phyloP scores from a whole-genome alignment of 2,113 vertebrate genomes.

The Glaucomys volans region DNA sequence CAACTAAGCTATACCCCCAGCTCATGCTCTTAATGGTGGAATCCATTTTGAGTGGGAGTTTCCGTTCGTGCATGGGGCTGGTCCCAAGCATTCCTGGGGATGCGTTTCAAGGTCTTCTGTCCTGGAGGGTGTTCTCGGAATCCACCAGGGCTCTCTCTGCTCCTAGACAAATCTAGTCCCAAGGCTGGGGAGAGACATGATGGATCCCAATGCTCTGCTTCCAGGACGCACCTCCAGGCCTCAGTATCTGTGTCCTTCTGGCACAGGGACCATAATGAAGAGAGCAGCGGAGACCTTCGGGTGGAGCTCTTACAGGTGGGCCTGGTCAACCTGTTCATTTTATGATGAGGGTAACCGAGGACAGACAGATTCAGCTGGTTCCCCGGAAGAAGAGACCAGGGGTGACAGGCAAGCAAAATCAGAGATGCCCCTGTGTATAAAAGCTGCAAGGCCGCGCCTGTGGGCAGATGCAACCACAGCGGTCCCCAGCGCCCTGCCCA shows the following conservation, averaged over 20 bases:
- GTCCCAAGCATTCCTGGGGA: no score
- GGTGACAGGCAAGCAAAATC: background rate
- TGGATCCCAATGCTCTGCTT: background rate
- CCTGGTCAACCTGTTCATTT: no score
- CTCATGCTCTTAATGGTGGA: background rate
- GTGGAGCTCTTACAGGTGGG: background rate
- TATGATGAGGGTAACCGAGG: background rate
- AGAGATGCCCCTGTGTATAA: no score
- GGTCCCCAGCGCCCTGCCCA: no score
- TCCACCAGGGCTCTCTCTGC: no score
- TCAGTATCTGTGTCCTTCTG: background rate
- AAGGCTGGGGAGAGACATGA: background rate
- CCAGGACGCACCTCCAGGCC: rapidly evolving
- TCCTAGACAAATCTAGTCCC: background rate
- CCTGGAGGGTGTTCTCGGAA: rapidly evolving
- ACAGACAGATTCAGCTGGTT: background rate
- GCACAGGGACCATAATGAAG: background rate
- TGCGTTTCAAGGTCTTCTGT: rapidly evolving
- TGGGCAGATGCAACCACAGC: no score
- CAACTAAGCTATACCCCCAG: no score
- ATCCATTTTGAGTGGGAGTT: rapidly evolving
- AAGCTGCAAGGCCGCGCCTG: no score
- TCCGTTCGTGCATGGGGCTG: background rate
- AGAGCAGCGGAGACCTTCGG: background rate
- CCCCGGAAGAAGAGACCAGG: background rate